These are phyloP conservation scores for Diarsia brunnea DNA, from an alignment of 2,888 invertebrate species.

Conservation along the genomic window DNA sequence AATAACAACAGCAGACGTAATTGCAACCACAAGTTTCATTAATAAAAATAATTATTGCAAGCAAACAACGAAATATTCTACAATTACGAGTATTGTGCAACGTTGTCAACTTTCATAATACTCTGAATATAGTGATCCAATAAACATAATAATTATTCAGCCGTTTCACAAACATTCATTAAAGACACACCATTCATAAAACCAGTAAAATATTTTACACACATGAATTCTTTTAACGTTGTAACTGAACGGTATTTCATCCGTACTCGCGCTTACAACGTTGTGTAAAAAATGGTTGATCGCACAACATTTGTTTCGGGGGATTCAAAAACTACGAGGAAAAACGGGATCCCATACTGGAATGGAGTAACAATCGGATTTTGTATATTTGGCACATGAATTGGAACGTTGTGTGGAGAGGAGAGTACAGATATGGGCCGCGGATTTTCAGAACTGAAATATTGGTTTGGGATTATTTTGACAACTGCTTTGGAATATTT, in stretches of 20 bases:
- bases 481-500: neutral
- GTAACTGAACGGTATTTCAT: slow-evolving; percentile 29
- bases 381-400: neutral
- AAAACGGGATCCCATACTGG: slow-evolving; percentile 3
- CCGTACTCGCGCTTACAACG: slow-evolving; percentile 20
- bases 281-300: slow-evolving; percentile 37
- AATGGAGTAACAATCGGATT: slow-evolving; percentile 14
- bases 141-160: neutral
- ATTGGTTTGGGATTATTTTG: neutral
- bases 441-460: neutral
- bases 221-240: slow-evolving; percentile 15
- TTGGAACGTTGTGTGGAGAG: neutral
- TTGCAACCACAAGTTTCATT: too few species aligned
- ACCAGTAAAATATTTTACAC: slow-evolving; percentile 1
- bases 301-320: slow-evolving; percentile 36
- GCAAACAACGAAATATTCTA: neutral
- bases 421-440: neutral
- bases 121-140: neutral
- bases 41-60: neutral
- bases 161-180: neutral
- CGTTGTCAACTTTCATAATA: neutral
- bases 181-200: neutral
- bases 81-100: neutral
- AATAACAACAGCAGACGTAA: too few species aligned
- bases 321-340: slow-evolving; percentile 24